Conservation (phyloP, 2,888 invertebrate species). For the Pristionchus maxplancki region DNA sequence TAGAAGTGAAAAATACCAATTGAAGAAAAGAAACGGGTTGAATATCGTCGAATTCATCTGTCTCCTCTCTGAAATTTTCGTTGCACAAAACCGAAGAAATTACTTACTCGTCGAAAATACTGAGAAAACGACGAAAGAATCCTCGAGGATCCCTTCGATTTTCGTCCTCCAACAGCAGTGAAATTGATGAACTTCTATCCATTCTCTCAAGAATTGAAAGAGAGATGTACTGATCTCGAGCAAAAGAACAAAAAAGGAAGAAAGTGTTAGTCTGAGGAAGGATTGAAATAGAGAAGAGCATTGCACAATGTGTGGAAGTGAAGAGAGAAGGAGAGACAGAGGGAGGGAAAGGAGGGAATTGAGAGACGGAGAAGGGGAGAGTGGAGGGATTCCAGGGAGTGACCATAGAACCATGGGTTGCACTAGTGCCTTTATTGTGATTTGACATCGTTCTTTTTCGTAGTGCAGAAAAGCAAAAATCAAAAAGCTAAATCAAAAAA, state of each 20-base stretch:
- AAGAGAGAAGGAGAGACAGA: not conserved
- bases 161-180: not conserved
- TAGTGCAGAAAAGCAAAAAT: too few relatives aligned
- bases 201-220: not conserved
- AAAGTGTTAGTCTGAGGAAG: slow-evolving; percentile 15
- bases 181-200: not conserved
- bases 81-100: not conserved
- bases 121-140: not conserved
- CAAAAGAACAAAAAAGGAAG: not conserved
- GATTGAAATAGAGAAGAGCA: slow-evolving; percentile 10
- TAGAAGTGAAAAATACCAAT: not conserved
- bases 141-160: not conserved
- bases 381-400: not conserved
- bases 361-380: not conserved
- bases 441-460: not conserved
- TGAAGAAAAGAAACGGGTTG: not conserved
- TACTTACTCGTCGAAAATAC: not conserved
- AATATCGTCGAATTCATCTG: not conserved
- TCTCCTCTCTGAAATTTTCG: not conserved
- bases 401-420: not conserved
- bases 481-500: too few relatives aligned
- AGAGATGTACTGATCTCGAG: not conserved
- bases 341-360: not conserved
- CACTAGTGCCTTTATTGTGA: not conserved
- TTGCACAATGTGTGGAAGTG: slow-evolving; percentile 18